Base-by-base conservation (phyloP, 2,888 invertebrate genomes). In the Lampropteryx suffumata region DNA sequence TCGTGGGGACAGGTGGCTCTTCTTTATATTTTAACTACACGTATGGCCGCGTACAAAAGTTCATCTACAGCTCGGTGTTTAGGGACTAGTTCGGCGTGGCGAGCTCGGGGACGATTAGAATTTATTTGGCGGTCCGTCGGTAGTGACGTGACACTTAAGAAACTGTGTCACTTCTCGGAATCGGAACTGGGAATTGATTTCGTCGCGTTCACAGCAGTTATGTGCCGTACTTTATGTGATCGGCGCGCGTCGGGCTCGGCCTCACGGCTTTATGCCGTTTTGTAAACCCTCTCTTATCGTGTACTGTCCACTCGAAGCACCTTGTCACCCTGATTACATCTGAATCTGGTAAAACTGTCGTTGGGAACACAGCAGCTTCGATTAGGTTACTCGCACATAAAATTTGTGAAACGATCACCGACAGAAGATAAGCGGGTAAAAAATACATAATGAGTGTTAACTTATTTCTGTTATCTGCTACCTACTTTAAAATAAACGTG, bases 1-100 rank as follows among this genome's bases (percentile, higher is more conserved):
- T 85, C 87, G 79, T 85, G 84, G 89, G 79, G 90, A 90, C 90
- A 90, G 90, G 90, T 90, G 90, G 88, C 81, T 88, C 81, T 89
- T 84, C 84, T 86, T 88, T 89, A 87, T 85, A 84, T 81, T 85
- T 81, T 79, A 83, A 85, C 77, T 81, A 76, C 80, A 75, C 76
- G 66, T 60, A 55, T 63, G 72, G 71, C 60, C 65, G 66, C 65
- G 74, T 69, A 73, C 70, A 65, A 80, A 78, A 76, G 66, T 68
- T 79, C 65, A 67, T 79, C 77, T 82, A 78, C 71, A 72, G 66
- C 63, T 67, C 58, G 64, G 79, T 67, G 67, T 65, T 69, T 86
- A 89, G 78, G 71, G 86, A 69, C 75, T 79, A 86, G 78, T 80
- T 84, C 83, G 76, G 82, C 77, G 71, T 87, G 84, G 74, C 60